Base-by-base conservation (phyloP, 2,888 invertebrate genomes). In the Megaustenia siamemsis region DNA sequence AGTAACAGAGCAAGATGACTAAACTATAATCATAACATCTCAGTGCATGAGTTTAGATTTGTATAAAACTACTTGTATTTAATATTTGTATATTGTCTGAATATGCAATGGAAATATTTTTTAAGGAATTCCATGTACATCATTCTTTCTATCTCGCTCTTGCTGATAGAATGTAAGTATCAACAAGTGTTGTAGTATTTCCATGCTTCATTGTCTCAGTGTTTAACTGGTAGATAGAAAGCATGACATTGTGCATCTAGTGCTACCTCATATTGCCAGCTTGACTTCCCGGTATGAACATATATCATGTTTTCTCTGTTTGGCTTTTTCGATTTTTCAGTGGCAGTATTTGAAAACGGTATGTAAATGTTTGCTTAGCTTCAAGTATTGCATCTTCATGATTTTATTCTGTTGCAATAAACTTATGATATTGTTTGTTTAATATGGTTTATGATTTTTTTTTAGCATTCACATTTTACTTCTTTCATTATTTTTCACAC, bases 291-390 rank as follows among this genome's bases (percentile, higher is more conserved):
- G 21, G 53, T 76, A 35, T 53, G 6, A 8, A 35, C 45, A 35
- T 32, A 53, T 40, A 77, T 77, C 28, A 60, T 35, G 49, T 63
- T 43, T 43, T 45, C 45, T 60, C 43, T 66, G 66, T 80, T 73
- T 56, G 56, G 53, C 73, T 73, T 76, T 73, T 35, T 49, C 21
- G 21, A 24, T 66, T 84, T 81, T 84, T 66, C 84, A 84, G 84
- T 84, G 84, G 84, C 84, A 76, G 28, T 80, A 66, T 81, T 80
- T 80, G 78, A 56, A 80, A 60, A 66, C 80, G 84, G 84, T 84
- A 84, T 43, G 84, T 84, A 84, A 63, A 43, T 71, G 76, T 81
- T 84, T 66, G 66, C 84, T 79, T 80, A 49, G 75, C 80, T 73
- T 83, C 35, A 10, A 83, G 68, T 77, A 60, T n/a, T 84, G 73